These are phyloP conservation scores for Diplodus puntazzo DNA, from an alignment of 2,797 vertebrate species.

Conservation along the genomic window DNA sequence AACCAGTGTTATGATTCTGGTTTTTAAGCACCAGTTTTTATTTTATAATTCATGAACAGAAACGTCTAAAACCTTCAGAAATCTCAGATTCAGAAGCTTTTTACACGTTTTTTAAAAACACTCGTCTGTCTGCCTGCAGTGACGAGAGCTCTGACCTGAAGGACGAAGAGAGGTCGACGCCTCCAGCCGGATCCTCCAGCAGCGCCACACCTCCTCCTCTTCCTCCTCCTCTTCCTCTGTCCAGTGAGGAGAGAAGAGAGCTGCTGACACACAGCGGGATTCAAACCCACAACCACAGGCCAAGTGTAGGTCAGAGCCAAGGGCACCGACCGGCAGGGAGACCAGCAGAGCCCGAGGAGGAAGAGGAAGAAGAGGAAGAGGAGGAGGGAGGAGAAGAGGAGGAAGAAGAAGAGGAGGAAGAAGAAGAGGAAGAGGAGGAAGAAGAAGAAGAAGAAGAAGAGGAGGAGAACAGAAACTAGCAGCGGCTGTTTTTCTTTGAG, in stretches of 20 bases:
- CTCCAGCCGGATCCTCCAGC: not conserved
- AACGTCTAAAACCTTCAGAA: not conserved
- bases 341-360: not conserved
- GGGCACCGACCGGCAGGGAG: not conserved
- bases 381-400: not conserved
- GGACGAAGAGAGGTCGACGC: not conserved
- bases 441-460: not conserved
- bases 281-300: conserved; percentile 50
- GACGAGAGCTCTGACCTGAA: conserved; percentile 58
- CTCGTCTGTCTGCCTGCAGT: conserved; percentile 47
- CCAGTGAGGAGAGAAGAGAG: conserved; percentile 57
- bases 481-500: not conserved
- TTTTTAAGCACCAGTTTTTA: too few relatives aligned
- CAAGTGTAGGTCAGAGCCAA: conserved; percentile 9
- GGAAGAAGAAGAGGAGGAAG: not conserved
- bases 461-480: conserved; percentile 16
- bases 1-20: too few relatives aligned
- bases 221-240: not conserved
- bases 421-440: not conserved
- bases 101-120: not conserved
- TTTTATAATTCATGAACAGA: too few relatives aligned
- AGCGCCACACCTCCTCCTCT: not conserved
- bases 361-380: not conserved
- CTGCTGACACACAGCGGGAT: not conserved
- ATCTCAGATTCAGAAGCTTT: not conserved